Percentiles rank a stretch among this genome's conserved stretches.
Conservation (phyloP, 2,888 invertebrate genomes). For the Furcula furcula region DNA sequence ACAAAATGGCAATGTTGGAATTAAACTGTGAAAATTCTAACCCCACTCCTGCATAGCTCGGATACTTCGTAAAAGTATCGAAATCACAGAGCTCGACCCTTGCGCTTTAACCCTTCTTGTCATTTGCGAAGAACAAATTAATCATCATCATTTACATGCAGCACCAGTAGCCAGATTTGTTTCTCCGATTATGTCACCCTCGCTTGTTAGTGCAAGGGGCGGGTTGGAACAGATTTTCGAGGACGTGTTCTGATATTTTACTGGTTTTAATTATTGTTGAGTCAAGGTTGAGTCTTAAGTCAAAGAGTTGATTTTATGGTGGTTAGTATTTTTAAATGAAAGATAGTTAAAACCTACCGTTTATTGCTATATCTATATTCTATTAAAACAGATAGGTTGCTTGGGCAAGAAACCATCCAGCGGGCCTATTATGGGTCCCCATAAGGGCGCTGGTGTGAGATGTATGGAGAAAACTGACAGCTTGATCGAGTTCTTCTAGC, state of each 20-base stretch:
- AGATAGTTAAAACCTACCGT: too few relatives aligned
- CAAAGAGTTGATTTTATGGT: slow-evolving; percentile 10
- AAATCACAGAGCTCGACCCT: slow-evolving; percentile 57
- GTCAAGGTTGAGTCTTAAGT: slow-evolving; percentile 26
- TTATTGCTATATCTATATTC: too few relatives aligned
- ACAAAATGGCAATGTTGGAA: slow-evolving; percentile 65
- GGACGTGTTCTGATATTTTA: slow-evolving; percentile 64
- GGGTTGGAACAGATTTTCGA: slow-evolving; percentile 63
- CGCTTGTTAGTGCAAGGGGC: slow-evolving; percentile 63
- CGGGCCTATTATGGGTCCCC: too few relatives aligned
- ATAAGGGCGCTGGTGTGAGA: too few relatives aligned
- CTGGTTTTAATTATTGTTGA: slow-evolving; percentile 51
- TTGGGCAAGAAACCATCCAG: too few relatives aligned
- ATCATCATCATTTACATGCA: slow-evolving; percentile 82
- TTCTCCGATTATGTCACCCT: slow-evolving; percentile 80
- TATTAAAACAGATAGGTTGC: too few relatives aligned
- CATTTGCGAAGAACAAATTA: slow-evolving; percentile 80
- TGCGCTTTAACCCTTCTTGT: slow-evolving; percentile 79
- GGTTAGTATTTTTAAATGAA: slow-evolving; percentile 2
- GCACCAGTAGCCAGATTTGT: slow-evolving; percentile 79
- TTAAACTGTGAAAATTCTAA: slow-evolving; percentile 62
- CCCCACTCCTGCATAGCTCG: slow-evolving; percentile 50
- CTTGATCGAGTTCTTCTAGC: too few relatives aligned
- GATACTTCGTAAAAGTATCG: slow-evolving; percentile 68
- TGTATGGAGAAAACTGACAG: too few relatives aligned